Conservation (phyloP, 2,113 vertebrate genomes). For the Anoplopoma fimbria region DNA sequence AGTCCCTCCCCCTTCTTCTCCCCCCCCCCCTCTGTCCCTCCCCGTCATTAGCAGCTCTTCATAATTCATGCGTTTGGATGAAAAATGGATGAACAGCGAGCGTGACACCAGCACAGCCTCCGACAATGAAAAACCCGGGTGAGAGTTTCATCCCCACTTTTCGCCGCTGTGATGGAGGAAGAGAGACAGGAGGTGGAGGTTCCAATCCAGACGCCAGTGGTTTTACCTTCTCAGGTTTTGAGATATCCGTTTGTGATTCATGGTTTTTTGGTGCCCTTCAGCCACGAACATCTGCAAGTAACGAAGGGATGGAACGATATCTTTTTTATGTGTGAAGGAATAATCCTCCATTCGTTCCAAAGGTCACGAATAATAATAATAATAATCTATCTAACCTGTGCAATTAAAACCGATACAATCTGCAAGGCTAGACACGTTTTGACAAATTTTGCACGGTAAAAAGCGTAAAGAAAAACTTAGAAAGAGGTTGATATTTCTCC, state of each 20-base stretch:
- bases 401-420: neutral
- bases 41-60: conserved; percentile 57
- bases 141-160: conserved; percentile 12
- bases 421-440: no score
- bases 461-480: no score
- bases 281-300: neutral
- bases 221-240: neutral
- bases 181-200: neutral
- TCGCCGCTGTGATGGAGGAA: neutral
- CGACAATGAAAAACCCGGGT: conserved; percentile 48
- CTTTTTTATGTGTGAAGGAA: neutral
- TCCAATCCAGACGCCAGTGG: neutral
- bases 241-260: no score
- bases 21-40: neutral
- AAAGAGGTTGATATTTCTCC: no score
- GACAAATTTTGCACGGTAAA: no score
- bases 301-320: neutral
- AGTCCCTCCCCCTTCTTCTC: neutral
- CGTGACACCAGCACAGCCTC: conserved; percentile 57
- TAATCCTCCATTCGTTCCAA: no score
- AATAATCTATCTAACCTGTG: no score
- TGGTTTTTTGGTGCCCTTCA: no score
- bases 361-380: no score
- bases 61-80: conserved; percentile 74
- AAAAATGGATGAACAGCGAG: conserved; percentile 67